Evolutionary conservation across 2,113 vertebrate genomes (phyloP), one percentile per base, ranked within the genome.

Genomic region (Chrysemys picta): DNA sequence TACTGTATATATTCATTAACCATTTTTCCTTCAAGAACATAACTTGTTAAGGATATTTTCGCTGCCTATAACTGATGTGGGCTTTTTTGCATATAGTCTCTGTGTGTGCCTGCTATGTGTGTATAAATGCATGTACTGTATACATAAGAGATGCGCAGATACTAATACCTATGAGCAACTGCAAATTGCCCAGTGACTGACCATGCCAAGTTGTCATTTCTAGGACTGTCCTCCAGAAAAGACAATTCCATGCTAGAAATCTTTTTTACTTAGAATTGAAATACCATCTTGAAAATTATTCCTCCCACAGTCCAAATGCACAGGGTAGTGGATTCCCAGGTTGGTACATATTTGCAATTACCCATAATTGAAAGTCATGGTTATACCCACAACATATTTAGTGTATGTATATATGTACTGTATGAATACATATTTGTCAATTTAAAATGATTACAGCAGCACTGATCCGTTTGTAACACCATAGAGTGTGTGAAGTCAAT

Each of bases 401-500:
- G 21, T 49, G 47, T 47, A 7, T 47, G 14, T 53, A 10, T 24
- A 10, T 2, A 24, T 84, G 35, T 82, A 54, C 78, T 79, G 22
- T 72, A 1, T 59, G 16, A 21, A 65, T 79, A 76, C 29, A 42
- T 42, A 31, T 17, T 29, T 0, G 0, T 78, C 52, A 82, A 79
- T 81, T 92, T 93, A 38, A 54, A 91, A 92, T 93, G 25, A 83
- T 47, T 80, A 89, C 42, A 93, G 19, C 52, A 85, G 81, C 56
- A 82, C 84, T 95, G 87, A n/a, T 97, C 93, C 80, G 52, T 91
- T 83, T 53, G 80, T 91, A 84, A 85, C 22, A 59, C 16, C 10
- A 6, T 97, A 96, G 97, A 96, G 52, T 97, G 91, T 97, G 96
- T 1, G 93, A 95, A 96, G 91, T 89, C 75, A 75, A 86, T 91